Base-by-base conservation (phyloP, 2,888 invertebrate genomes). In the Sceliomorpha sp. region DNA sequence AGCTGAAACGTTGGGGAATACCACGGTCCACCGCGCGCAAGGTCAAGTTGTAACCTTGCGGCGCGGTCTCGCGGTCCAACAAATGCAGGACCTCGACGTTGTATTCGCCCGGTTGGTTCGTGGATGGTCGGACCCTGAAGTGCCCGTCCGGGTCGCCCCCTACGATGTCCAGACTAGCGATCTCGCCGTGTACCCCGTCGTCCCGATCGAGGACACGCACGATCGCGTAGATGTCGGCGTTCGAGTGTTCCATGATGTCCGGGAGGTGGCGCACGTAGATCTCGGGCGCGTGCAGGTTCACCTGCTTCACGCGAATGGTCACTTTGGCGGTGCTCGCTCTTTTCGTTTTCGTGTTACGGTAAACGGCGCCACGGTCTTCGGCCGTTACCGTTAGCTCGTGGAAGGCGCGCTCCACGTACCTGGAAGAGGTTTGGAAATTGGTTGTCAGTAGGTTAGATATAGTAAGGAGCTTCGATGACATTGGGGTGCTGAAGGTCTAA, bases 61-160 rank as follows among this genome's bases (percentile, higher is more conserved):
- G 94, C 5, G 94, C 92, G 24, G 90, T 90, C 84, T 95, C 95
- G n/a, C 95, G 91, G 83, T 96, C 95, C 47, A 96, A 89, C 55
- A 94, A 89, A 67, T 93, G 92, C 72, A 94, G 91, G 20, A 96
- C 94, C 73, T 95, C 92, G 69, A 98, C 94, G 80, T 94, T 94
- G 87, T 91, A 96, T 87, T 95, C 95, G 40, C 93, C 93, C 2
- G 89, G 88, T 32, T 81, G 75, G 1, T 80, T 73, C 0, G 70
- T 68, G n/a, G 79, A 76, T 0, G 93, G 91, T 37, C 92, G 90
- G 50, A 98, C 93, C 47, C 94, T 91, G 88, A 98, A 97, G 88
- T 96, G 94, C 0, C 96, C 96, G 76, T 96, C 95, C 0, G 96
- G 94, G 88, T 97, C 97, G 0, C 98, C 97, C 71, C 95, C 95